Conservation (phyloP, 1,140 invertebrate genomes). For the Lordiphosa mommai region DNA sequence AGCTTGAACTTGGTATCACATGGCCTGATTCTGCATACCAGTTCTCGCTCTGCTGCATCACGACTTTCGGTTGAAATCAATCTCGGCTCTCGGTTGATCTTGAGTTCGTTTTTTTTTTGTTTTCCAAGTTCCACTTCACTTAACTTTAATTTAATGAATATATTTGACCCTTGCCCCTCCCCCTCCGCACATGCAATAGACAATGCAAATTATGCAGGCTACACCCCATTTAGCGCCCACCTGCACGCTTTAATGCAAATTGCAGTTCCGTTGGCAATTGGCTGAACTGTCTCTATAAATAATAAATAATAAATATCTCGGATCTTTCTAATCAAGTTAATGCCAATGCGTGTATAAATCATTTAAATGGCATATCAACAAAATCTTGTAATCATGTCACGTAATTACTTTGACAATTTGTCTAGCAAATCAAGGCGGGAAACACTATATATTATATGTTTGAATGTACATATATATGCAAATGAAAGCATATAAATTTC, state of each 20-base stretch:
- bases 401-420: constrained; percentile 44
- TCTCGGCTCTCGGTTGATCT: neutral
- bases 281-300: constrained; percentile 38
- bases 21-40: neutral
- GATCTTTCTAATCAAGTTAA: too few species aligned
- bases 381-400: constrained; percentile 33
- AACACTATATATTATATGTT: too few species aligned
- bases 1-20: neutral
- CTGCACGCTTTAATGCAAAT: constrained; percentile 29
- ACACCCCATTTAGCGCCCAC: constrained; percentile 19
- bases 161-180: neutral
- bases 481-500: too few species aligned
- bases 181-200: neutral
- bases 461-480: too few species aligned
- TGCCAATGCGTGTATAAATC: constrained; percentile 51
- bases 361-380: constrained; percentile 30
- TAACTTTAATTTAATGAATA: neutral
- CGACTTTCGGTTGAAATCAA: constrained; percentile 3
- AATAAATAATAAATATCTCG: constrained; percentile 17
- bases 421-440: constrained; percentile 8
- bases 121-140: constrained; percentile 26
- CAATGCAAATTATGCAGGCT: constrained; percentile 21
- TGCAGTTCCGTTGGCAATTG: constrained; percentile 39
- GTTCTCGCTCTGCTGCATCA: neutral
- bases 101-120: neutral